Evolutionary conservation across 2,888 invertebrate genomes (phyloP).

Genomic region (Sabellastarte sp.): DNA sequence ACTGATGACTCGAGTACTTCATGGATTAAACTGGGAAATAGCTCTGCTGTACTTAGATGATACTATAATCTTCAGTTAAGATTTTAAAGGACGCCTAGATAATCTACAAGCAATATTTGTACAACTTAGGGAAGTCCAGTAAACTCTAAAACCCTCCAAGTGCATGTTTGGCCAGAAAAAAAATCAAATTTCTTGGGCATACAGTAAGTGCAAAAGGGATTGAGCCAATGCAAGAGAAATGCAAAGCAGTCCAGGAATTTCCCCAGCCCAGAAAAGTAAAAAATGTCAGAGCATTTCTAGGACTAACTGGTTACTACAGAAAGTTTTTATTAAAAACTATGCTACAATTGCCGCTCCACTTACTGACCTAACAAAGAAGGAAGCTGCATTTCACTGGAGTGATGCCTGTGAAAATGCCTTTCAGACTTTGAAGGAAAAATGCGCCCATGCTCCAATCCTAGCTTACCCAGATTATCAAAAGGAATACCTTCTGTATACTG

Average conservation of each 20-base stretch:
- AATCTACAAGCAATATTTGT: neutral
- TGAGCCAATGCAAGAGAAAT: neutral
- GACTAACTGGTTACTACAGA: neutral
- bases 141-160: neutral
- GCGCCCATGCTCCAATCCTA: neutral
- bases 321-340: neutral
- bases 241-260: neutral
- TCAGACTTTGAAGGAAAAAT: no score
- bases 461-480: slow-evolving; percentile 1
- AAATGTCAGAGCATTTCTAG: neutral
- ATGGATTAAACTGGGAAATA: neutral
- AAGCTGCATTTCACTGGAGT: neutral
- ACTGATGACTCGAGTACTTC: neutral
- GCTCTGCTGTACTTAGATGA: neutral
- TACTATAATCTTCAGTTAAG: neutral
- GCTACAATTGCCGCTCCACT: neutral
- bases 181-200: neutral
- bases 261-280: neutral
- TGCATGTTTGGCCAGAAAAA: neutral
- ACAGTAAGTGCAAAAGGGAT: neutral
- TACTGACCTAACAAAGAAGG: neutral
- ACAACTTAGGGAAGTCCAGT: neutral
- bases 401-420: neutral
- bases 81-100: neutral
- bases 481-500: neutral